Conservation (phyloP, 2,113 vertebrate genomes). For the Periophthalmodon schlosseri region DNA sequence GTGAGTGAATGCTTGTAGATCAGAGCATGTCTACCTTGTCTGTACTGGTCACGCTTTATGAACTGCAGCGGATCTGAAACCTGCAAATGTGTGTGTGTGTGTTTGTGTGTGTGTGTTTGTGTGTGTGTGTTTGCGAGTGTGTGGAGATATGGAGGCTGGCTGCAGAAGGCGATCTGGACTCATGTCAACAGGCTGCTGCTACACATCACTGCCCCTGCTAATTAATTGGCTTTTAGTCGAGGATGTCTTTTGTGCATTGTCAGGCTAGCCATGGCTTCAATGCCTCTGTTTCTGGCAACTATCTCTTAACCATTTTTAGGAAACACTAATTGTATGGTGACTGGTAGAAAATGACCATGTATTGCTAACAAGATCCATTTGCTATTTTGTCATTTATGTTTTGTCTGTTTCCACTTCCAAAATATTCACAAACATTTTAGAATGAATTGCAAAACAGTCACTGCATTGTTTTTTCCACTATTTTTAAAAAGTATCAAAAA, state of each 20-base stretch:
- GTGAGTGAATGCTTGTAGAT: conserved; percentile 5
- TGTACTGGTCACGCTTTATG: conserved; percentile 31
- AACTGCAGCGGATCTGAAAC: conserved; percentile 21
- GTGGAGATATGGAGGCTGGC: conserved; percentile 49
- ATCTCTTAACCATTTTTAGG: conserved; percentile 57
- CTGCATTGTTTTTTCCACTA: too few relatives aligned
- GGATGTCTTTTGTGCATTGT: conserved; percentile 77
- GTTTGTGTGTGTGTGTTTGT: conserved; percentile 26
- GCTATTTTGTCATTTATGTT: conserved; percentile 47
- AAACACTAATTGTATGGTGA: conserved; percentile 12
- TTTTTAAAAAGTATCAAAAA: not conserved
- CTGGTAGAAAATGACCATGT: conserved; percentile 3
- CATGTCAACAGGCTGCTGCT: conserved; percentile 80
- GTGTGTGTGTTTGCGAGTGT: not conserved
- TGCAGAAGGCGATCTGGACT: conserved; percentile 75
- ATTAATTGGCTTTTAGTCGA: conserved; percentile 82
- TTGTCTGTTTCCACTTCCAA: conserved; percentile 36
- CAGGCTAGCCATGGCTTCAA: conserved; percentile 61
- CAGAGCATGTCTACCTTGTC: conserved; percentile 36
- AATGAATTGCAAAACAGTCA: not conserved
- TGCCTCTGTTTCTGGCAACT: conserved; percentile 55
- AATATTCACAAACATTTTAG: not conserved
- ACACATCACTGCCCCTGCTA: conserved; percentile 79
- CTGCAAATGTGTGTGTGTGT: conserved; percentile 15
- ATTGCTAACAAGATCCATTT: conserved; percentile 51